Base-by-base conservation (phyloP, 2,888 invertebrate genomes). In the Caenorhabditis parvicauda region DNA sequence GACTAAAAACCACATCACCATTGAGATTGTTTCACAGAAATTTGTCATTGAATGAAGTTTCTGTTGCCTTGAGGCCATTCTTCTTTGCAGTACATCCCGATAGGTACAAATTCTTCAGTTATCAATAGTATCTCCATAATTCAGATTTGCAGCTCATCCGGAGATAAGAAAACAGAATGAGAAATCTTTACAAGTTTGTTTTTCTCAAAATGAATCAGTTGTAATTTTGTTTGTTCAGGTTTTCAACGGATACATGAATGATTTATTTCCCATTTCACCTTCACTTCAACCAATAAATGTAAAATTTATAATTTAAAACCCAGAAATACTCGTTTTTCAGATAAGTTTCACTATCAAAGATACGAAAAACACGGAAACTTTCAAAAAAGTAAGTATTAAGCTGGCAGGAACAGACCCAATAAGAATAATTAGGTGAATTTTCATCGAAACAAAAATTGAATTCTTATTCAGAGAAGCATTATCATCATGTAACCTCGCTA, bases 11-110 rank as follows among this genome's bases (percentile, higher is more conserved):
- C n/a, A n/a, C n/a, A n/a, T n/a, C n/a, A n/a, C n/a, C n/a, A n/a
- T n/a, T n/a, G n/a, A n/a, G n/a, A n/a, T n/a, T n/a, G n/a, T n/a
- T n/a, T n/a, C n/a, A n/a, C n/a, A 48, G 64, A n/a, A 53, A 21
- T 17, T 38, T 60, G 19, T 57, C 57, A 37, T 50, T 47, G 12
- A 60, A 52, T 39, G 63, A 63, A 24, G 58, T 59, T 41, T 56
- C 63, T 12, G 76, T 80, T 32, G 84, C 84, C 2, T 75, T 84
- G 17, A 69, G 83, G 21, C 84, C 84, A 7, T 84, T 84, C 65
- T 82, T 82, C 66, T 83, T 84, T 58, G 78, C 79, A 45, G 84
- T 84, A 14, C 84, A 84, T 77, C 84, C 84, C 14, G 84, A 84
- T 64, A 70, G 83, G 63, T 59, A 6, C 39, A 51, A 42, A 25